Evolutionary conservation across 2,888 invertebrate genomes (phyloP).

Genomic region (Lithodes maja): DNA sequence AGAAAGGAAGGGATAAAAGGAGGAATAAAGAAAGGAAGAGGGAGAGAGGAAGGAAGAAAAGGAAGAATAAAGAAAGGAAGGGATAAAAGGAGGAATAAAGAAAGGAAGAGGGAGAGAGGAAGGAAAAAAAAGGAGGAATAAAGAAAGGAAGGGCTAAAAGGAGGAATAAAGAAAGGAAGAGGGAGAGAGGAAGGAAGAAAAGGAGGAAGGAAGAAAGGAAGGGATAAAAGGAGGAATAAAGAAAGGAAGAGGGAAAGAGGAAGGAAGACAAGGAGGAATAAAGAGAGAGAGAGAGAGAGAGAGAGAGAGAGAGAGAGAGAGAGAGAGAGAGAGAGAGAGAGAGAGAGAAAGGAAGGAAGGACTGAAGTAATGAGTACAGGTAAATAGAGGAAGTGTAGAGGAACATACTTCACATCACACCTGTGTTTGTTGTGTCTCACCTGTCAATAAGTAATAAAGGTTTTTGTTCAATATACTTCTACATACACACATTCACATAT

Average conservation of each 20-base stretch:
- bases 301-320: constrained; percentile 32
- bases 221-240: constrained; percentile 9
- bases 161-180: no score
- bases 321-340: constrained; percentile 38
- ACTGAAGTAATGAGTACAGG: not conserved
- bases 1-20: not conserved
- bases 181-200: constrained; percentile 1
- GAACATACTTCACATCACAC: no score
- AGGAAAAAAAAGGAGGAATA: no score
- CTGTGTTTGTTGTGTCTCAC: no score
- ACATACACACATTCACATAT: no score
- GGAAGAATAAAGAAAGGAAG: not conserved
- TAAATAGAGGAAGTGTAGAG: not conserved
- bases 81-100: not conserved
- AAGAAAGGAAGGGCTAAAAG: not conserved
- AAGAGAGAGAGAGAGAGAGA: constrained; percentile 38
- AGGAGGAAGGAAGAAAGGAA: constrained; percentile 26
- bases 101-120: not conserved
- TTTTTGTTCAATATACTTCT: no score
- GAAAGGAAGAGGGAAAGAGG: constrained; percentile 5
- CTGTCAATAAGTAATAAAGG: no score
- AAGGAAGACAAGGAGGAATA: constrained; percentile 12
- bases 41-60: not conserved
- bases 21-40: not conserved
- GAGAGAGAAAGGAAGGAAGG: not conserved